phyloP scores from a whole-genome alignment of 2,797 vertebrate species.

The Scolopax rusticola region DNA sequence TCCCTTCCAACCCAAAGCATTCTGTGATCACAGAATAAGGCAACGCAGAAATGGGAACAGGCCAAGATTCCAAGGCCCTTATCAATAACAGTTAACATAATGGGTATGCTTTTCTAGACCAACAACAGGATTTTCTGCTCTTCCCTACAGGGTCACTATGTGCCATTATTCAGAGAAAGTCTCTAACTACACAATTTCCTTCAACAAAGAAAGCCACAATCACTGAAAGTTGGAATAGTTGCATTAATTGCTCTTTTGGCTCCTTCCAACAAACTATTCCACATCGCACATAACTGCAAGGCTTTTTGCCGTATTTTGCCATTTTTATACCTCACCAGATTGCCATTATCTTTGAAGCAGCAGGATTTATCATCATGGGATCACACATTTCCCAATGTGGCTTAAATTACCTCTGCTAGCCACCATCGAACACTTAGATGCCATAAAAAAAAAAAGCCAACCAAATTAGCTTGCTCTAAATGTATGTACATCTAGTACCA shows the following conservation, averaged over 20 bases:
- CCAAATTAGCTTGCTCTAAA: fast-evolving
- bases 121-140: neutral
- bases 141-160: neutral
- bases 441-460: no score
- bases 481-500: fast-evolving
- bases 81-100: fast-evolving
- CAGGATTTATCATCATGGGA: fast-evolving
- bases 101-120: neutral
- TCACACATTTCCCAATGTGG: fast-evolving
- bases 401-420: neutral
- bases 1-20: no score
- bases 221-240: neutral
- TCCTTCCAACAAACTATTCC: neutral
- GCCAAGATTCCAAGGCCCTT: no score
- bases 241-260: neutral
- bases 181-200: neutral
- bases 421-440: fast-evolving
- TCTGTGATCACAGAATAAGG: neutral
- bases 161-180: fast-evolving
- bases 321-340: neutral
- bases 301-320: neutral
- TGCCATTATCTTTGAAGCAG: fast-evolving
- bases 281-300: fast-evolving
- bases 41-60: neutral
- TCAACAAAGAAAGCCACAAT: neutral